Evolutionary conservation across 2,888 invertebrate species (phyloP), one percentile per base, ranked within the genome.

Genomic region (Nomada lathburiana): DNA sequence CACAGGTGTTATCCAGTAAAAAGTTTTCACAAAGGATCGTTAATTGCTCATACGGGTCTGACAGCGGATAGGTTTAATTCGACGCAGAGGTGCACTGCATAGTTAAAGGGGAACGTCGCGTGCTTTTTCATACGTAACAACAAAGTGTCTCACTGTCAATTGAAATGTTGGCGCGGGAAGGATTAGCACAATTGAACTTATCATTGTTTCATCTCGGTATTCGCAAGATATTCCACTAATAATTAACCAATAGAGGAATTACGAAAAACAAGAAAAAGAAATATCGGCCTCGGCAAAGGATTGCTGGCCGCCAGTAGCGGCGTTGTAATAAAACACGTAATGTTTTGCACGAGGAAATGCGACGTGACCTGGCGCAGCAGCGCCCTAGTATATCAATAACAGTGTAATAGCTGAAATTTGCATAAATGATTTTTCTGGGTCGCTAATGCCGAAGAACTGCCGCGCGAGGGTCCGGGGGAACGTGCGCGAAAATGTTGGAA

Each of bases 371-470:
- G 60, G 75, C 13, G 44, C 57, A n/a, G 59, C 50, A 63, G 13
- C 42, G 16, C 36, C 23, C 42, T 23, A 68, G 67, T 70, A 70
- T 70, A 80, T 80, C 62, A 63, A 63, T 73, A 80, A 62, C 80
- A 55, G 68, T 68, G 64, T 80, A 73, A 81, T 64, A 62, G 68
- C 20, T 36, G 44, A 20, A 18, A 81, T 82, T 82, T 75, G 86
- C 89, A 89, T 91, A 89, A 91, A 91, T 90, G 83, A 91, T 91
- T 91, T 89, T 90, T 87, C 86, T 86, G 62, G 87, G 77, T 82
- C 86, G 80, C 84, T 87, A 85, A 89, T 89, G 86, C 81, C 65
- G 64, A 75, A 69, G 69, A 71, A 60, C 81, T 69, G 73, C 47
- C 62, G 26, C 57, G 53, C 53, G 36, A 20, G 10, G 3, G 36